Evolutionary conservation across 2,888 invertebrate genomes (phyloP).

Genomic region (Neuroscelio doddi): DNA sequence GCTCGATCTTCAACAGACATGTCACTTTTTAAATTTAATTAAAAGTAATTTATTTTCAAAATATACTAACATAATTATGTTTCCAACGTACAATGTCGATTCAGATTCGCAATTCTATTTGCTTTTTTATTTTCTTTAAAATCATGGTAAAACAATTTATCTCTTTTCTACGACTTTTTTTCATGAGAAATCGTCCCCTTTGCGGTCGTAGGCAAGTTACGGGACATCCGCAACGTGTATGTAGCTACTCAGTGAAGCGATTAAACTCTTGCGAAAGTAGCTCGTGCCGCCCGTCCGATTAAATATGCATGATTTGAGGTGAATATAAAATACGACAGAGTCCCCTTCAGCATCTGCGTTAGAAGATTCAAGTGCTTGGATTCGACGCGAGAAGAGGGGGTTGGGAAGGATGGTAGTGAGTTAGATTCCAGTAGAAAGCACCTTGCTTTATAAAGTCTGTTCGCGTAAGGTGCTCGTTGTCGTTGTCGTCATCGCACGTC

Average conservation of each 20-base stretch:
- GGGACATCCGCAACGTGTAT: constrained; percentile 47
- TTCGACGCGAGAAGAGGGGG: constrained; percentile 19
- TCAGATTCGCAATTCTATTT: too few relatives aligned
- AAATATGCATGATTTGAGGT: constrained; percentile 67
- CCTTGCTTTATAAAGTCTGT: constrained; percentile 59
- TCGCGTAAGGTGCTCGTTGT: constrained; percentile 55
- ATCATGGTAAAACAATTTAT: constrained; percentile 47
- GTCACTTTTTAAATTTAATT: too few relatives aligned
- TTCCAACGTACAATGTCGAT: too few relatives aligned
- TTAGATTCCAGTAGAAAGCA: constrained; percentile 43
- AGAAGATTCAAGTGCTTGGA: constrained; percentile 51
- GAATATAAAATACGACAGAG: constrained; percentile 62
- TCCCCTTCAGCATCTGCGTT: constrained; percentile 55
- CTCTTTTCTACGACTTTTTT: constrained; percentile 29
- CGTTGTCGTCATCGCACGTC: constrained; percentile 44
- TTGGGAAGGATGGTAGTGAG: constrained; percentile 17
- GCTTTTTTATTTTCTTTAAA: constrained; percentile 38
- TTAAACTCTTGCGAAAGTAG: constrained; percentile 62
- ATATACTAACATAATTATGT: too few relatives aligned
- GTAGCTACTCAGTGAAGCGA: constrained; percentile 53
- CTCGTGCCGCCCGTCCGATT: constrained; percentile 61
- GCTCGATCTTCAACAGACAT: too few relatives aligned
- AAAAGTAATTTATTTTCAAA: too few relatives aligned
- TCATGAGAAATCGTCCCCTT: constrained; percentile 43
- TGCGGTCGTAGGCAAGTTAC: constrained; percentile 47